Base-by-base conservation (phyloP, 2,888 invertebrate species). In the Pyrrhopygopsis socrates region DNA sequence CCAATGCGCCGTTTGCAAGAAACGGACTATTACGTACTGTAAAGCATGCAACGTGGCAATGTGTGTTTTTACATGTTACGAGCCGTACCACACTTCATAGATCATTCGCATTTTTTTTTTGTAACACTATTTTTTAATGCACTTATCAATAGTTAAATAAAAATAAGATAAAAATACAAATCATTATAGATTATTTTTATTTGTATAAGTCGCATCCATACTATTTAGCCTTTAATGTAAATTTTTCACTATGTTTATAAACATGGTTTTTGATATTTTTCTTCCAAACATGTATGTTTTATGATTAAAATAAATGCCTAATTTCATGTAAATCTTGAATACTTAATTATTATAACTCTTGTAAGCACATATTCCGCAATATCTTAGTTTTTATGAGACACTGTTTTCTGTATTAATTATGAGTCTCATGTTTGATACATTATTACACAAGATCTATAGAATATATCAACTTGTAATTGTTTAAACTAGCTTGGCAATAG, bases 11-110 rank as follows among this genome's bases (percentile, higher is more conserved):
- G 73, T 86, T 20, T 86, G 86, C 34, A 81, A 81, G 54, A 83
- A 83, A 58, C 71, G 83, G 8, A 81, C 83, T 24, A 65, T 30
- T 18, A 70, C 83, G 24, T 83, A 83, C 54, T 86, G 86, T 71
- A 76, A 38, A 27, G 24, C 9, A 30, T 86, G 83, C 74, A 68
- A 83, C 20, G 83, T 86, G 30, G 30, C 83, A 9, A 20, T 86
- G 79, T 86, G 86, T 41, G 29, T 75, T 18, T 85, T 70, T 29
- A 81, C 85, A 15, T 85, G 84, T 18, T 60, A 9, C 27, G 15
- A 27, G 60, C 60, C 60, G 18, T 27, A 60, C 27, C 60, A 60
- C 27, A 27, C n/a, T 8, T 58, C n/a, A 22, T 13, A 22, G 22
- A 58, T 58, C 22, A 58, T 58, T 58, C 8, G 6, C 58, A 58